Evolutionary conservation across 2,113 vertebrate genomes (phyloP).

Genomic region (Ctenomys sociabilis): DNA sequence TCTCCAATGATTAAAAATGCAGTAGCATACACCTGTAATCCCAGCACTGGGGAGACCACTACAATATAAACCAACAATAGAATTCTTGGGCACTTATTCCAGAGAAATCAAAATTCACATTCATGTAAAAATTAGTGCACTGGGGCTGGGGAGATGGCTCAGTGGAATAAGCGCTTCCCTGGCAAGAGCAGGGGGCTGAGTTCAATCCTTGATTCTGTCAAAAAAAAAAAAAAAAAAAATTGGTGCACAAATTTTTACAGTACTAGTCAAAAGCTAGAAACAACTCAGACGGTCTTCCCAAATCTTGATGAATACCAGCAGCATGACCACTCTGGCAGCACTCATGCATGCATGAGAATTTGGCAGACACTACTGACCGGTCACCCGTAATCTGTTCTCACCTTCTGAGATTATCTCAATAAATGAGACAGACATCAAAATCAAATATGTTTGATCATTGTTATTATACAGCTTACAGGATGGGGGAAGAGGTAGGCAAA

Average conservation of each 20-base stretch:
- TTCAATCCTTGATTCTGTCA: no score
- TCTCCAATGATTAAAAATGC: neutral
- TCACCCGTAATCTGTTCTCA: neutral
- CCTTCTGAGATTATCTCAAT: neutral
- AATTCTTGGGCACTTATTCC: neutral
- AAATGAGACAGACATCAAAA: neutral
- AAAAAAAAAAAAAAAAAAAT: no score
- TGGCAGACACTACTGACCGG: neutral
- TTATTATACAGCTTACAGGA: neutral
- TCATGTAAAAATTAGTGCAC: neutral
- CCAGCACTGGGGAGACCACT: no score
- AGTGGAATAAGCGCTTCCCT: no score
- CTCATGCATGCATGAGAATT: neutral
- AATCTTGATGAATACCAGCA: neutral
- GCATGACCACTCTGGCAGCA: neutral
- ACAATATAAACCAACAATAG: neutral
- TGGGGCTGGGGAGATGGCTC: no score
- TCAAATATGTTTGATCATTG: neutral
- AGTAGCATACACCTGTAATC: no score
- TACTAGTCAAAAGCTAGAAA: constrained; percentile 35
- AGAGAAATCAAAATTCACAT: neutral
- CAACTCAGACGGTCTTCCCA: neutral
- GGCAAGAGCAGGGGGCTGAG: no score
- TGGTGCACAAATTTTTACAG: neutral
- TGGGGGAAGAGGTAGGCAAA: neutral